phyloP scores from a whole-genome alignment of 2,888 invertebrate genomes.

The Allolobophora icterica region DNA sequence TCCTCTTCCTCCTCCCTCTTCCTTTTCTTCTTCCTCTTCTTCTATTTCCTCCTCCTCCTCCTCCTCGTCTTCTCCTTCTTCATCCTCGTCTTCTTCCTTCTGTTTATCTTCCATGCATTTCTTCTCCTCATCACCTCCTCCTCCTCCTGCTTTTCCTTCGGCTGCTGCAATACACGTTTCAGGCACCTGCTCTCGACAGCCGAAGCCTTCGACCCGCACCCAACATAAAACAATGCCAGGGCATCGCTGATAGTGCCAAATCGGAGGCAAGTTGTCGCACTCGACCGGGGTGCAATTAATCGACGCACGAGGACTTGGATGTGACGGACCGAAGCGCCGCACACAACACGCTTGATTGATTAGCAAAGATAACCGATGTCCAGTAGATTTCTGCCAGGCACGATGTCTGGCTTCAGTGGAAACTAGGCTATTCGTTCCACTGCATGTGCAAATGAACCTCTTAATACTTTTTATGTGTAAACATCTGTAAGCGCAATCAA shows the following conservation, averaged over 20 bases:
- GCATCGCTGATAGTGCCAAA: neutral
- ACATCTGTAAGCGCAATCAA: neutral
- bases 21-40: neutral
- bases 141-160: neutral
- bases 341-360: neutral
- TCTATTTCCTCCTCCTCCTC: too few relatives aligned
- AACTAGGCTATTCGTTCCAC: neutral
- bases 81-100: too few relatives aligned
- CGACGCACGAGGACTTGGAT: neutral
- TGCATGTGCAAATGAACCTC: neutral
- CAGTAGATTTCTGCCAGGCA: neutral
- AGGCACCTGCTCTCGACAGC: neutral
- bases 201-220: neutral
- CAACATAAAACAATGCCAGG: neutral
- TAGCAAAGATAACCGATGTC: neutral
- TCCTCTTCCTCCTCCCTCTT: neutral
- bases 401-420: neutral
- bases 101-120: too few relatives aligned
- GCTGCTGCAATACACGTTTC: neutral
- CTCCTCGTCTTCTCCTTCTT: too few relatives aligned
- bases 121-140: too few relatives aligned
- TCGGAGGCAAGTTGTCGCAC: slow-evolving; percentile 1
- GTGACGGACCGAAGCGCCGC: neutral
- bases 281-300: neutral
- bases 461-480: neutral